These are phyloP conservation scores for Corythaeola cristata DNA, from an alignment of 2,113 vertebrate species.

Conservation along the genomic window DNA sequence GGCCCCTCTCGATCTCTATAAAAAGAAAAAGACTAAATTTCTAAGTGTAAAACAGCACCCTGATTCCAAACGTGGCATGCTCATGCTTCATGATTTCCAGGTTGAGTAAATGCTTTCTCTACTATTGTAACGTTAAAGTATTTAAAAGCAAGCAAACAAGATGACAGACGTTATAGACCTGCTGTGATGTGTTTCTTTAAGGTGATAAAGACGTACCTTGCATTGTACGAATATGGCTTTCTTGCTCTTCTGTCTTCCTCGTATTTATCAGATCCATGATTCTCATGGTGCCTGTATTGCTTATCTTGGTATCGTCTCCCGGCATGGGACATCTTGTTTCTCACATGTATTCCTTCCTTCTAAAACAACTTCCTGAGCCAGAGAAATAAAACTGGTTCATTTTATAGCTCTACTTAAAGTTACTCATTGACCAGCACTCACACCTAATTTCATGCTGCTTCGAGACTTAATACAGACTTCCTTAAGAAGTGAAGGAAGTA, in stretches of 20 bases:
- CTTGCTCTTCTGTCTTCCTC: slow-evolving; percentile 27
- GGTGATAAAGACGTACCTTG: slow-evolving; percentile 1
- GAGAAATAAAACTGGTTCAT: background rate
- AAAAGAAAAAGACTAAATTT: background rate
- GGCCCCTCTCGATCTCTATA: background rate
- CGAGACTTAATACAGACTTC: background rate
- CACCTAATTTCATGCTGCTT: background rate
- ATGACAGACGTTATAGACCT: background rate
- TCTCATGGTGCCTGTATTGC: background rate
- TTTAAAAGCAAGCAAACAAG: background rate
- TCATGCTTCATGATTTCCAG: background rate
- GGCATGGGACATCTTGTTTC: slow-evolving; percentile 28
- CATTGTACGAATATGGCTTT: background rate
- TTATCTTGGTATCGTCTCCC: slow-evolving; percentile 32
- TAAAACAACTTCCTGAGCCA: background rate
- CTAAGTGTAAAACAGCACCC: background rate
- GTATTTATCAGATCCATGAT: background rate
- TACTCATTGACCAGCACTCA: slow-evolving; percentile 30
- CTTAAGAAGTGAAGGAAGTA: background rate
- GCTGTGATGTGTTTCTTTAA: background rate
- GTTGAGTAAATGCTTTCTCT: background rate
- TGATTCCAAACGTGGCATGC: background rate
- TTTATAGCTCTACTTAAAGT: slow-evolving; percentile 29
- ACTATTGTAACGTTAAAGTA: background rate
- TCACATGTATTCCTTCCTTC: background rate